phyloP scores from a whole-genome alignment of 2,797 vertebrate species.

The Acanthurus leucopareius region DNA sequence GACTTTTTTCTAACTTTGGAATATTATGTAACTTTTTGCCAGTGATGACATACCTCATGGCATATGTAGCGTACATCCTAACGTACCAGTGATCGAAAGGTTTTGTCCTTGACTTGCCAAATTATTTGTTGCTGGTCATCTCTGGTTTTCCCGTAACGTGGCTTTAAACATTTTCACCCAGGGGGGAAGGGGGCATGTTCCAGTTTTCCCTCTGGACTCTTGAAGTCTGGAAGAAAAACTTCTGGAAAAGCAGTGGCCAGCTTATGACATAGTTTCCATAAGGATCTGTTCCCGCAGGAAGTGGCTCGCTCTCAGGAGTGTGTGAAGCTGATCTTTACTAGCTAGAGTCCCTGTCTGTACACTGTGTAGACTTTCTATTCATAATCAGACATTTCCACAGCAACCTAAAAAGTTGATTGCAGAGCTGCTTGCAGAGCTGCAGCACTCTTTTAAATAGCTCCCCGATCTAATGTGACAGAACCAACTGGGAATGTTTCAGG shows the following conservation, averaged over 20 bases:
- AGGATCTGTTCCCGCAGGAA: conserved; percentile 80
- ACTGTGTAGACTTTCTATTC: conserved; percentile 76
- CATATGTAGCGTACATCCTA: conserved; percentile 15
- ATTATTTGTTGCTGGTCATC: conserved; percentile 65
- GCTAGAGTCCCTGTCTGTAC: conserved; percentile 77
- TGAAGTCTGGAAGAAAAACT: conserved; percentile 71
- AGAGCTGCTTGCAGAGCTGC: conserved; percentile 53
- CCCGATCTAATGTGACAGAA: conserved; percentile 73
- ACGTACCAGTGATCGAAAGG: conserved; percentile 36
- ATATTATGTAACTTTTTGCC: conserved; percentile 22
- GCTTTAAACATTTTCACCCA: conserved; percentile 68
- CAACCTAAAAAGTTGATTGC: conserved; percentile 75
- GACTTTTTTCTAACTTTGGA: conserved; percentile 19
- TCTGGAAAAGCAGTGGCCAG: conserved; percentile 56
- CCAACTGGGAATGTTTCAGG: conserved; percentile 82
- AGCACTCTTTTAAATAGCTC: conserved; percentile 71
- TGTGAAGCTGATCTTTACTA: conserved; percentile 77
- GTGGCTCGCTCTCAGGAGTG: conserved; percentile 72
- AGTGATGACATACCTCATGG: conserved; percentile 26
- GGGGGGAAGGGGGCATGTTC: conserved; percentile 50
- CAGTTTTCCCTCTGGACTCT: conserved; percentile 75
- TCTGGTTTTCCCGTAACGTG: conserved; percentile 72
- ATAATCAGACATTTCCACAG: conserved; percentile 85
- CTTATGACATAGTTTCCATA: conserved; percentile 72
- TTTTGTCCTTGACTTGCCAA: conserved; percentile 38